Evolutionary conservation across 1,140 invertebrate genomes (phyloP).

Genomic region (Sinonovacula constricta): DNA sequence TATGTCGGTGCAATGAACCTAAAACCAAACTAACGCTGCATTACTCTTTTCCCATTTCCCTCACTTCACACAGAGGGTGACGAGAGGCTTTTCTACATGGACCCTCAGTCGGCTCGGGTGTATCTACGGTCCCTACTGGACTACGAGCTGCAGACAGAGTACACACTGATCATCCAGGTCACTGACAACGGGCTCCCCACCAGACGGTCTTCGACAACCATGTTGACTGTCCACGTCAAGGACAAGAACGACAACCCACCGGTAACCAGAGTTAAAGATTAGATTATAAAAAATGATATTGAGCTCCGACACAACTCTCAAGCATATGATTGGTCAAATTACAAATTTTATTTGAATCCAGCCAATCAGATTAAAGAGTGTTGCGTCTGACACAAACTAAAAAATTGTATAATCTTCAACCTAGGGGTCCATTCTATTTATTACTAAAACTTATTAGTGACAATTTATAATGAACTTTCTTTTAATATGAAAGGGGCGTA

Average conservation of each 20-base stretch:
- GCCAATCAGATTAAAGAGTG: too few species aligned
- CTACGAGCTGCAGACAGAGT: slow-evolving; percentile 30
- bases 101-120: slow-evolving; percentile 25
- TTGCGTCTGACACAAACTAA: too few species aligned
- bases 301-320: too few species aligned
- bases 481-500: too few species aligned
- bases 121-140: slow-evolving; percentile 36
- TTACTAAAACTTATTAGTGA: too few species aligned
- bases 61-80: slow-evolving; percentile 27
- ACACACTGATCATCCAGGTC: slow-evolving; percentile 40
- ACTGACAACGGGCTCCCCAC: slow-evolving; percentile 33
- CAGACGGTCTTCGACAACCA: slow-evolving; percentile 33
- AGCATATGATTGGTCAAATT: too few species aligned
- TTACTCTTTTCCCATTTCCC: background rate
- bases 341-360: too few species aligned
- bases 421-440: too few species aligned
- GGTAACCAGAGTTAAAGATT: slow-evolving; percentile 14
- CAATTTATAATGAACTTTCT: too few species aligned
- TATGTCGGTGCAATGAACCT: too few species aligned
- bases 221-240: slow-evolving; percentile 37
- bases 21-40: background rate
- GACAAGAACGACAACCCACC: slow-evolving; percentile 50
- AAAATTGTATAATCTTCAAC: too few species aligned
- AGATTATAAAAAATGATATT: too few species aligned
- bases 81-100: slow-evolving; percentile 42